Percentiles rank a stretch among this genome's conserved stretches.
Conservation (phyloP, 2,113 vertebrate species). For the Nycticryphes semicollaris region DNA sequence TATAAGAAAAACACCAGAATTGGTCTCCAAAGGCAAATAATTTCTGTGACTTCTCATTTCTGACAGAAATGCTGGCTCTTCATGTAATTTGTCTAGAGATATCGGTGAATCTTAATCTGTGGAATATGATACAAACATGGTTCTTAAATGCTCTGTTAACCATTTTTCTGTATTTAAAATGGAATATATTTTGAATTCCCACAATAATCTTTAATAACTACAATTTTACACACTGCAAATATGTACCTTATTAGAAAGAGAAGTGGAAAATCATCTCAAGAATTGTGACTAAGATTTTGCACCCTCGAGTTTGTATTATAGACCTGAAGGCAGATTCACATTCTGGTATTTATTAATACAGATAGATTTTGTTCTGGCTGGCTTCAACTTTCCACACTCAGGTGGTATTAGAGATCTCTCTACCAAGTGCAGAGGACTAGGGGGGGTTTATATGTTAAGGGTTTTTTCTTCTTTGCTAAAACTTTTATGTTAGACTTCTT, state of each 20-base stretch:
- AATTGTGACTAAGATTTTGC: background rate
- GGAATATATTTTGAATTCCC: background rate
- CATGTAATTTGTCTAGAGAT: background rate
- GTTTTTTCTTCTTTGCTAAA: background rate
- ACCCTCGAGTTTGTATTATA: background rate
- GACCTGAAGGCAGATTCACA: background rate
- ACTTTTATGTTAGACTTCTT: background rate
- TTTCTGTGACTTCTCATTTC: background rate
- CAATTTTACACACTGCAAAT: background rate
- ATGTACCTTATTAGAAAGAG: background rate
- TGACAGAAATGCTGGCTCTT: background rate
- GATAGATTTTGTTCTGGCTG: background rate
- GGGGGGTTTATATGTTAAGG: rapidly evolving
- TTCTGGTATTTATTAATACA: background rate
- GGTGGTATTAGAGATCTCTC: background rate
- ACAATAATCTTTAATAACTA: background rate
- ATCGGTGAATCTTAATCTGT: background rate
- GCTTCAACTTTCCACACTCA: background rate
- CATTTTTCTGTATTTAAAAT: background rate
- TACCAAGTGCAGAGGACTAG: background rate
- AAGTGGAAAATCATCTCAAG: background rate
- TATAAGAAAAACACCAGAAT: constrained; percentile 39
- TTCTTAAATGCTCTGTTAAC: background rate
- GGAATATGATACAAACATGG: background rate
- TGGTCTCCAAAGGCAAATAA: constrained; percentile 16